Evolutionary conservation across 2,113 vertebrate genomes (phyloP), one percentile per base, ranked within the genome.

Genomic region (Labrus mixtus): DNA sequence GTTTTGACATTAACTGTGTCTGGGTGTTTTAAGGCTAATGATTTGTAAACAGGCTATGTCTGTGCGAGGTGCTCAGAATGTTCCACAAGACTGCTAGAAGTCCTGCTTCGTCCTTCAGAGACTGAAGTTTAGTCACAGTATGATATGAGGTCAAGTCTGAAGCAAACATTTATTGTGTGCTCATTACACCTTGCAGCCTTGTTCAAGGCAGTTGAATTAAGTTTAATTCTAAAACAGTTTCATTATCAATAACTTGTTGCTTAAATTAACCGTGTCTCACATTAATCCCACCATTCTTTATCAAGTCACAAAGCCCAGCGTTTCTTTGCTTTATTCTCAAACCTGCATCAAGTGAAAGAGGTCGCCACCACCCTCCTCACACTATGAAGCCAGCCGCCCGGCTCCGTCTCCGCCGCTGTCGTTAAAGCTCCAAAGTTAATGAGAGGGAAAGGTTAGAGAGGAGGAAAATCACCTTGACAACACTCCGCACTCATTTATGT

Each of bases 401-500:
- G 41, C 70, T 16, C 80, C 56, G 78, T 73, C 77, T 80, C 80
- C 78, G 65, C 88, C 84, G 67, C 89, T 77, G 67, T 89, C 79
- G 62, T 90, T 89, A 87, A 89, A 87, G 74, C 86, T 79, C 79
- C 82, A 82, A 84, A 88, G 76, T 90, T 94, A 94, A 93, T 92
- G 87, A 91, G 86, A 86, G 81, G 75, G 81, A 93, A 91, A 91
- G 84, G 86, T 91, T 86, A 89, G 79, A 85, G 80, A 79, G 72
- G 81, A 87, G 76, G 80, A 80, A 86, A 82, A 88, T 93, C 90
- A 92, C 89, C 92, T 84, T 93, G 89, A 89, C 86, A 89, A 90
- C 82, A 66, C 83, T 84, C 79, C 33, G 41, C 79, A 83, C 76
- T 84, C 81, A 79, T 88, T 92, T 87, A 89, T 86, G 68, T 71